Evolutionary conservation across 2,113 vertebrate genomes (phyloP), one percentile per base, ranked within the genome.

Genomic region (Pavo muticus): DNA sequence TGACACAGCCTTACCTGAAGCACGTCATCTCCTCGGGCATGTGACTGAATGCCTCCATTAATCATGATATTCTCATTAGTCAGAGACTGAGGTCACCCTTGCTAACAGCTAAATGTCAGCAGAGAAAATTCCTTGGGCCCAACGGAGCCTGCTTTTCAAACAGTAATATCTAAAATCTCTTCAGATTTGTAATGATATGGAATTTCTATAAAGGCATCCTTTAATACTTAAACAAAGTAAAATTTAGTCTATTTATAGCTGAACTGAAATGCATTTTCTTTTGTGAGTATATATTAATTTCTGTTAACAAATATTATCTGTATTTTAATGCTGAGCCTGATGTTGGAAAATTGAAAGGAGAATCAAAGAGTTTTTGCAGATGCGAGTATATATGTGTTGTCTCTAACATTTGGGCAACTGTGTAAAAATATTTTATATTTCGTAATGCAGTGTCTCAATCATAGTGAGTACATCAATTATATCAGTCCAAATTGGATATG

Each of bases 71-170:
- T 52, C 0, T 0, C 52, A 60, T 96, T 95, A 95, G 83, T 95
- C 92, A 91, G 88, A 67, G 40, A 42, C 68, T 94, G 92, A 95
- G 79, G 71, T 96, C 88, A 86, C 40, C 40, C 42, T 77, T 67
- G 16, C 64, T 80, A 86, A 71, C 79, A 93, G 79, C 50, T 84
- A 93, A 95, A 96, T 93, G 60, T 88, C 92, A 96, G 45, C 64
- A 87, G 35, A 93, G 64, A 91, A 96, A 68, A 83, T 86, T 95
- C 75, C 60, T 59, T 0, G 2, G 64, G 42, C 37, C 68, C 77
- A 93, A 91, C 67, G 42, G 56, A 88, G 88, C 40, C 73, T 70
- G n/a, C 40, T 70, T 90, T 97, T 93, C 85, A 56, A 94, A 73
- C 18, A 91, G 29, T 17, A 61, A 17, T 67, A 30, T 77, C 63